Percentiles rank a stretch among this genome's conserved stretches.
Conservation (phyloP, 2,797 vertebrate genomes). For the Mormyrus proboscirostris region DNA sequence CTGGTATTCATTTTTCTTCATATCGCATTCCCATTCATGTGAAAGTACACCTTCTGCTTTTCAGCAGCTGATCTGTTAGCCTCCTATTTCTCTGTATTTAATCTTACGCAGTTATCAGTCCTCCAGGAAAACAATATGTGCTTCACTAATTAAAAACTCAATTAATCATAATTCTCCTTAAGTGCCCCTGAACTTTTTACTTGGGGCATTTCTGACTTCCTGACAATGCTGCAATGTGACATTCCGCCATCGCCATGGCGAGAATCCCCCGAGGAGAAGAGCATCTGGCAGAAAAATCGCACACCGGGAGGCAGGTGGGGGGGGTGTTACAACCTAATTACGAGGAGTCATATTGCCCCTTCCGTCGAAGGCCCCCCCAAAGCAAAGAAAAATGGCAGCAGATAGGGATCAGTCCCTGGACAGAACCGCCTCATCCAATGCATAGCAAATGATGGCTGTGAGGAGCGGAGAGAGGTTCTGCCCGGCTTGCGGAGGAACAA, state of each 20-base stretch:
- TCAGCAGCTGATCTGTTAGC: background rate
- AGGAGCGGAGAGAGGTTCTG: background rate
- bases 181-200: background rate
- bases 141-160: background rate
- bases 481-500: constrained; percentile 1
- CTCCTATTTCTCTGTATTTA: background rate
- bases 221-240: background rate
- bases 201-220: background rate
- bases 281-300: constrained; percentile 48
- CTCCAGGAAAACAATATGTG: background rate
- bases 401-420: constrained; percentile 20
- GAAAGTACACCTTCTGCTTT: background rate
- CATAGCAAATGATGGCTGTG: constrained; percentile 14
- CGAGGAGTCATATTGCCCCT: constrained; percentile 41
- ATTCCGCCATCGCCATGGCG: constrained; percentile 25
- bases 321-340: constrained; percentile 50
- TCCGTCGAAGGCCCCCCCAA: constrained; percentile 38
- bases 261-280: constrained; percentile 42
- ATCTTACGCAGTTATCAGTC: background rate
- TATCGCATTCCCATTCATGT: background rate
- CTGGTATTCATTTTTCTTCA: background rate
- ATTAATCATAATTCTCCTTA: background rate
- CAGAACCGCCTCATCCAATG: background rate
- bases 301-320: constrained; percentile 7
- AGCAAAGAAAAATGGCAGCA: constrained; percentile 4